phyloP scores from a whole-genome alignment of 1,140 invertebrate genomes.

The Dryas iulia region DNA sequence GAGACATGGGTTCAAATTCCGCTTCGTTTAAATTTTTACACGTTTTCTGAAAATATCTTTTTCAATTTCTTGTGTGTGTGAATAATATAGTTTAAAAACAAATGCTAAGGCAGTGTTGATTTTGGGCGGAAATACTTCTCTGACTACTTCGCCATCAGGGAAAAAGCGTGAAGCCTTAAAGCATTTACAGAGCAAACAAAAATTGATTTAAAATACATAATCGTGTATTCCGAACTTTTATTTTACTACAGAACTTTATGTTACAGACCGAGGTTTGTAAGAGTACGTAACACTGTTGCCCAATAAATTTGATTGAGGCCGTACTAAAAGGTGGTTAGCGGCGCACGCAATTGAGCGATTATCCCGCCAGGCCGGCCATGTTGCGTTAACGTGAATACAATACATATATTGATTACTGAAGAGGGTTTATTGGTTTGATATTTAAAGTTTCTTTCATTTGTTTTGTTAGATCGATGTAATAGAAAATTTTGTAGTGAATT shows the following conservation, averaged over 20 bases:
- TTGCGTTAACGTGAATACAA: constrained; percentile 25
- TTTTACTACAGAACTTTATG: constrained; percentile 9
- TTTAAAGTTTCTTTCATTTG: background rate
- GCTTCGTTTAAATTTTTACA: no score
- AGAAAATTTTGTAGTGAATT: no score
- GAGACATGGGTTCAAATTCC: no score
- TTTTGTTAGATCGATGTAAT: no score
- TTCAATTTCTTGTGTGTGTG: no score
- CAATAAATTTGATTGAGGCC: constrained; percentile 58
- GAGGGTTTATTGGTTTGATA: background rate
- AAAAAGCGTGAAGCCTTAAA: no score
- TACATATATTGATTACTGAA: constrained; percentile 16
- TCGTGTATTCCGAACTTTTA: constrained; percentile 8
- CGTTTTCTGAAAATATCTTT: no score
- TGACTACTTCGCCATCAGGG: no score
- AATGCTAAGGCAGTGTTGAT: no score
- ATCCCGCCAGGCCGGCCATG: constrained; percentile 32
- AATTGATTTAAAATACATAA: constrained; percentile 32
- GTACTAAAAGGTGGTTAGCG: constrained; percentile 37
- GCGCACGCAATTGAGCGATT: constrained; percentile 50
- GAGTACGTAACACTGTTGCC: constrained; percentile 17
- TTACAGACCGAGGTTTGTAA: constrained; percentile 14
- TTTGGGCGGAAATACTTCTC: no score
- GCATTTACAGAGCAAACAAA: no score
- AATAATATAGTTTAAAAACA: no score